Conservation (phyloP, 2,888 invertebrate species). For the Eucriotettix oculatus region DNA sequence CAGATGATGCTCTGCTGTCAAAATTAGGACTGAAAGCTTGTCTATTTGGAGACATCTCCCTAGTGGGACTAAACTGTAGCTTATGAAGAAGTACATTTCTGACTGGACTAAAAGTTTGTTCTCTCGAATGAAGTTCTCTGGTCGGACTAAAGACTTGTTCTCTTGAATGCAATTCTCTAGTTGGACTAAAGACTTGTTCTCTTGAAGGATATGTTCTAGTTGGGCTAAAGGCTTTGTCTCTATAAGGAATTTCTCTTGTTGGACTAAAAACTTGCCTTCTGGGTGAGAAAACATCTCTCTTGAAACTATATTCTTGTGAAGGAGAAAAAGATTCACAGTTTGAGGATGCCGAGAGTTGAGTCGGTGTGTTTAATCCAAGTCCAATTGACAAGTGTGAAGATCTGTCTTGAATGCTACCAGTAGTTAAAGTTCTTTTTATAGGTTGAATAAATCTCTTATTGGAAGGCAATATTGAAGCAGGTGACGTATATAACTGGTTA, state of each 20-base stretch:
- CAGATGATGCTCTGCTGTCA: neutral
- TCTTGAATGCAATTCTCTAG: neutral
- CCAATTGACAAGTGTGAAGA: neutral
- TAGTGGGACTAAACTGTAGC: neutral
- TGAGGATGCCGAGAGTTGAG: neutral
- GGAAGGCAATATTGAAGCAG: neutral
- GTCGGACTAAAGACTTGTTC: neutral
- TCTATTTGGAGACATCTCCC: neutral
- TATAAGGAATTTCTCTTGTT: neutral
- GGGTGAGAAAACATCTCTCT: neutral
- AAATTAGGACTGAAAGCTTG: neutral
- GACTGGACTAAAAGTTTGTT: neutral
- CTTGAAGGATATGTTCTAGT: neutral
- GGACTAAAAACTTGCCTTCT: neutral
- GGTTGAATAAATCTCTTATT: neutral
- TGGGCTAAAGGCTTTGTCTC: neutral
- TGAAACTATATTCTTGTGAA: neutral
- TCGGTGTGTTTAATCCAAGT: neutral
- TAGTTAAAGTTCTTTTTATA: conserved; percentile 3
- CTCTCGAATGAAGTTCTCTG: neutral
- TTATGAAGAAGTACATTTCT: neutral
- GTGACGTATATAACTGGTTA: neutral
- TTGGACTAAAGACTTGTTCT: neutral
- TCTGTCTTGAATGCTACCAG: conserved; percentile 2
- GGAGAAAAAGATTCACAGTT: neutral